Percentiles rank a stretch among this genome's conserved stretches.
Conservation (phyloP, 2,888 invertebrate genomes). For the Trichopria drosophilae region DNA sequence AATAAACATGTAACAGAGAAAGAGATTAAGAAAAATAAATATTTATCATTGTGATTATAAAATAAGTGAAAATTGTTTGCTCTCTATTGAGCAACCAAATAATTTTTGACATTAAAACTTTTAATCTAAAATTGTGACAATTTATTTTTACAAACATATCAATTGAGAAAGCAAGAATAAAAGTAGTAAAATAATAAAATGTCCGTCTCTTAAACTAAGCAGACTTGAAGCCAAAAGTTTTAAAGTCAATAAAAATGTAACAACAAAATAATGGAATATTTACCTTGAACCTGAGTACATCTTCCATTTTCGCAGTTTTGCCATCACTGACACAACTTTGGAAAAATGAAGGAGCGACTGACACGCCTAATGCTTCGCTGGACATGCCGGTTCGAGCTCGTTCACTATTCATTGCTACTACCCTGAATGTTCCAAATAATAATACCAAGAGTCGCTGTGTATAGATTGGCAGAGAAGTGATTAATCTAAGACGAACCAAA, state of each 20-base stretch:
- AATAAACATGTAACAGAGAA: not conserved
- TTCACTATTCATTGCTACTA: conserved; percentile 89
- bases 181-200: not conserved
- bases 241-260: not conserved
- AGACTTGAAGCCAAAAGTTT: not conserved
- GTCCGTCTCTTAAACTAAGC: not conserved
- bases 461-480: conserved; percentile 82
- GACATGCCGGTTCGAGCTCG: conserved; percentile 91
- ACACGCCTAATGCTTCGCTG: conserved; percentile 91
- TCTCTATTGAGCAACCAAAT: not conserved
- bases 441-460: conserved; percentile 92
- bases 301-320: conserved; percentile 93
- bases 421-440: conserved; percentile 95
- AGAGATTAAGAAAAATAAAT: not conserved
- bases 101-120: not conserved
- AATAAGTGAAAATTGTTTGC: not conserved
- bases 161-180: too few relatives aligned
- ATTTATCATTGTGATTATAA: not conserved
- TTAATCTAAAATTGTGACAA: not conserved
- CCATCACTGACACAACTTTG: conserved; percentile 95
- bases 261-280: conserved; percentile 37
- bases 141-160: too few relatives aligned
- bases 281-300: conserved; percentile 92
- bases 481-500: conserved; percentile 67
- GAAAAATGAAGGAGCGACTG: conserved; percentile 94